Evolutionary conservation across 2,797 vertebrate genomes (phyloP).

Genomic region (Anableps anableps): DNA sequence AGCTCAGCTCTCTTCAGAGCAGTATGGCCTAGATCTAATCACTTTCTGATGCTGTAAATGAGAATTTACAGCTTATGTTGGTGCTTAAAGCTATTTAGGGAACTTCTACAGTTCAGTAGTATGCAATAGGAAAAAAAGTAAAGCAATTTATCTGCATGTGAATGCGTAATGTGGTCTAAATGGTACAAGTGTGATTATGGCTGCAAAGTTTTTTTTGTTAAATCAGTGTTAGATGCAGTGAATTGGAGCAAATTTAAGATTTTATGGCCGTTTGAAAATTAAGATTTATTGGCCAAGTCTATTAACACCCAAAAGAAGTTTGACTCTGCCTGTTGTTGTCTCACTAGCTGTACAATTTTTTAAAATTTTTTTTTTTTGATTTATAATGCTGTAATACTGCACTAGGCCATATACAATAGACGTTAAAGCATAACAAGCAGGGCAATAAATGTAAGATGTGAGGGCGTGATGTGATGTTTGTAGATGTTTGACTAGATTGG

Average conservation of each 20-base stretch:
- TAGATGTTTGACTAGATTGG: not conserved
- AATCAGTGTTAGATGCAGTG: not conserved
- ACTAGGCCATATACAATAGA: not conserved
- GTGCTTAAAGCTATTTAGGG: conserved; percentile 15
- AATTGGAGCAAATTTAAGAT: not conserved
- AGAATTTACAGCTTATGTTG: conserved; percentile 33
- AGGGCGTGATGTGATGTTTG: not conserved
- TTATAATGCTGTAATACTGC: not conserved
- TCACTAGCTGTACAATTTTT: not conserved
- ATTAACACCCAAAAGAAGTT: not conserved
- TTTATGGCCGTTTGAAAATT: not conserved
- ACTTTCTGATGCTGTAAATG: conserved; percentile 55
- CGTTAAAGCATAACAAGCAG: not conserved
- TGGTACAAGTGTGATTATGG: not conserved
- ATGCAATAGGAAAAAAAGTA: not conserved
- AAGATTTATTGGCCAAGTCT: not conserved
- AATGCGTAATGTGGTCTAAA: conserved; percentile 1
- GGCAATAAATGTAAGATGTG: not conserved
- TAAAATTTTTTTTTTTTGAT: too few relatives aligned
- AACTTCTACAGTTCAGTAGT: conserved; percentile 7
- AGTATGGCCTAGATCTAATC: conserved; percentile 62
- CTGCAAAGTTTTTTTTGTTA: not conserved
- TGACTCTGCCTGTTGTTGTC: not conserved
- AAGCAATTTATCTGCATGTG: conserved; percentile 1
- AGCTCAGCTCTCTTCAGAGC: conserved; percentile 41